These are phyloP conservation scores for Drosophila sturtevanti DNA, from an alignment of 1,140 invertebrate species.

Conservation along the genomic window DNA sequence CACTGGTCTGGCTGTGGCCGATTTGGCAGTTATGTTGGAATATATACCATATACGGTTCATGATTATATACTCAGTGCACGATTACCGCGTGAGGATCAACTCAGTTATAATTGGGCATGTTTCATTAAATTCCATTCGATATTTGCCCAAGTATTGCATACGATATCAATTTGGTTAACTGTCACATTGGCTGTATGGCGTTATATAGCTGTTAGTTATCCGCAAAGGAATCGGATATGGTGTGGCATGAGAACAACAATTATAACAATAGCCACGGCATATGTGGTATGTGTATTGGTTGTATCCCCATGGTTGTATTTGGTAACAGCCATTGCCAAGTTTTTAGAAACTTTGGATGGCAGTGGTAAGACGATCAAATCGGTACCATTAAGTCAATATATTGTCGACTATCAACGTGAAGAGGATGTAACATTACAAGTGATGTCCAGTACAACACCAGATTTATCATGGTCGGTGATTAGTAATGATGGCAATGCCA, in stretches of 20 bases:
- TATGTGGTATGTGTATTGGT: conserved; percentile 91
- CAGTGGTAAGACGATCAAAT: conserved; percentile 81
- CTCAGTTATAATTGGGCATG: conserved; percentile 91
- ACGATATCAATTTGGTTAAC: conserved; percentile 97
- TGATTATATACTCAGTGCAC: conserved; percentile 86
- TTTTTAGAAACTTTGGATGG: conserved; percentile 83
- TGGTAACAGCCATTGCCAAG: conserved; percentile 86
- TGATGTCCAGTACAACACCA: conserved; percentile 66
- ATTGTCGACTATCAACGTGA: conserved; percentile 61
- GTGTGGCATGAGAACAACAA: conserved; percentile 89
- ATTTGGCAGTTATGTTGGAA: conserved; percentile 95
- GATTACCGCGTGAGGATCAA: conserved; percentile 69
- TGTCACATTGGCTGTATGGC: conserved; percentile 95
- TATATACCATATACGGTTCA: conserved; percentile 95
- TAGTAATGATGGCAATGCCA: conserved; percentile 15
- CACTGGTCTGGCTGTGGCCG: conserved; percentile 95
- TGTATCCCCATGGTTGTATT: conserved; percentile 92
- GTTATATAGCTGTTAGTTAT: conserved; percentile 93
- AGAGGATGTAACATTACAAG: conserved; percentile 59
- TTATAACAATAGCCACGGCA: conserved; percentile 89
- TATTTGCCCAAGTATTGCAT: conserved; percentile 93
- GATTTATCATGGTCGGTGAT: conserved; percentile 44
- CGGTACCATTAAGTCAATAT: conserved; percentile 66
- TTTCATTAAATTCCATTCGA: conserved; percentile 92
- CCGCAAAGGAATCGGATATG: conserved; percentile 90